Evolutionary conservation across 2,797 vertebrate genomes (phyloP).

Genomic region (Glossophaga mutica): DNA sequence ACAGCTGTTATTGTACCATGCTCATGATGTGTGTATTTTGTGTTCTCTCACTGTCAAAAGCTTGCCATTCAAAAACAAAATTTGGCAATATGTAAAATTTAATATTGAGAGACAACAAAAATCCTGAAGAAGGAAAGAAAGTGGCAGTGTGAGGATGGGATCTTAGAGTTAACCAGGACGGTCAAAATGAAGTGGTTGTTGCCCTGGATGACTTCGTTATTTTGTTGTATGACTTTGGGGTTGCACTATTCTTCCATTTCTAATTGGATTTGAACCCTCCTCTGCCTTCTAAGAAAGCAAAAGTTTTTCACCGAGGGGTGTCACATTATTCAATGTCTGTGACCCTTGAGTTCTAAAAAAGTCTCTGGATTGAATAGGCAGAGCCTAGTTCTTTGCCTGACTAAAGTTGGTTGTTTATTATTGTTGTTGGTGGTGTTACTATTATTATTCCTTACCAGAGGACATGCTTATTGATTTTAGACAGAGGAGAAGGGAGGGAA

Average conservation of each 20-base stretch:
- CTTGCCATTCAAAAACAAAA: background rate
- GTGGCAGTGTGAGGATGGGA: background rate
- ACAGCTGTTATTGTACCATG: background rate
- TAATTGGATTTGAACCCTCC: background rate
- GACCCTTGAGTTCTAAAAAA: background rate
- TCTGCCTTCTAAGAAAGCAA: conserved; percentile 2
- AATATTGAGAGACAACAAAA: background rate
- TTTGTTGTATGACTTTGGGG: background rate
- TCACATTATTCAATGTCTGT: background rate
- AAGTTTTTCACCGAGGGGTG: background rate
- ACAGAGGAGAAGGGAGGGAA: background rate
- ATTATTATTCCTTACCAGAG: background rate
- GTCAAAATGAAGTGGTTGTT: background rate
- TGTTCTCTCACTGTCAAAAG: background rate
- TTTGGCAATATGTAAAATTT: conserved; percentile 32
- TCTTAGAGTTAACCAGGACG: background rate
- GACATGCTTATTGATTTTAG: background rate
- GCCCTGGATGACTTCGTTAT: background rate
- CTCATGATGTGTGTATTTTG: background rate
- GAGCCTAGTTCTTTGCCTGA: background rate
- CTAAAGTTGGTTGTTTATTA: background rate
- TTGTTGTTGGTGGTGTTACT: too few relatives aligned
- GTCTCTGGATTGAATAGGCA: background rate
- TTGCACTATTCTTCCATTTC: background rate
- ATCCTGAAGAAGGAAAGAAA: background rate